Evolutionary conservation across 2,113 vertebrate genomes (phyloP), one percentile per base, ranked within the genome.

Genomic region (Spermophilus dauricus): DNA sequence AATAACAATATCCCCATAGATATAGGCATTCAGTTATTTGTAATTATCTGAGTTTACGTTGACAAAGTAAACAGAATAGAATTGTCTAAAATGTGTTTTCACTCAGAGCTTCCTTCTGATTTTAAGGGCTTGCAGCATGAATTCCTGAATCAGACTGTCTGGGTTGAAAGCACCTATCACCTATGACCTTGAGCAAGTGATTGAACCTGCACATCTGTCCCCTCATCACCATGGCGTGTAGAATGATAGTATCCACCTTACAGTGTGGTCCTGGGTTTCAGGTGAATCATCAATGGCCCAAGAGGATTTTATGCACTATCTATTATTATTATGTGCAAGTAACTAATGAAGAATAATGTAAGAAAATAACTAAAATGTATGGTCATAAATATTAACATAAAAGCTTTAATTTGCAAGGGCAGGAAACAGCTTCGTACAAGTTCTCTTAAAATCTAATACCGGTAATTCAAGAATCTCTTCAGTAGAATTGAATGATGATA

Each of bases 401-500:
- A 82, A n/a, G 20, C 89, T 22, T 75, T 86, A 86, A 45, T 91
- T 93, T 91, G 5, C 45, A 37, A 91, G 22, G 30, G 12, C 30
- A 94, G 53, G 2, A 87, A 96, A 73, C 11, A 34, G 51, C 26
- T 89, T 97, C 92, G 34, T 65, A 81, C 32, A 86, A 65, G 37
- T 92, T 83, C 51, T 26, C 95, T 95, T 97, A 78, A 95, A 76
- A 75, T 73, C 58, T 24, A 93, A 61, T 45, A 20, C 22, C 39
- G 13, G 42, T 72, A 78, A 75, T 77, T 83, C 86, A 82, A 89
- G 56, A 67, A 70, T 92, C 17, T 94, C 61, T 82, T 84, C 45
- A 75, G 22, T 58, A 81, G n/a, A 86, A 96, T 69, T 92, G 10
- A 97, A 94, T n/a, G 11, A 82, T 16, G n/a, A 84, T 73, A 93